phyloP scores from a whole-genome alignment of 2,797 vertebrate genomes.

The Cichlasoma orientale region DNA sequence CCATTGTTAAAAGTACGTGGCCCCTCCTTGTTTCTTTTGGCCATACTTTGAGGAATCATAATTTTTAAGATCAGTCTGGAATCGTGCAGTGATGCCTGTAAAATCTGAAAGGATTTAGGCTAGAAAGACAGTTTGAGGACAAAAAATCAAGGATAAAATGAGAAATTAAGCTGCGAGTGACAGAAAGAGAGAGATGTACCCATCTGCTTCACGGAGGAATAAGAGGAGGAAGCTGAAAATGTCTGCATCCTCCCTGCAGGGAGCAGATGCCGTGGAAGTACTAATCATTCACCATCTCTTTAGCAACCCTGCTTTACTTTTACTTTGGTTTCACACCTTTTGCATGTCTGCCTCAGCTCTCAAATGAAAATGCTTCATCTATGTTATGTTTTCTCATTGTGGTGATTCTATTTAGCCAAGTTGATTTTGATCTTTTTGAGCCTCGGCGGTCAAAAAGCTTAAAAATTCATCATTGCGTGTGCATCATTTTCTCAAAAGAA shows the following conservation, averaged over 20 bases:
- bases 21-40: background rate
- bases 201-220: conserved; percentile 31
- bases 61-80: background rate
- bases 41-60: background rate
- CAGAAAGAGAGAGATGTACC: conserved; percentile 17
- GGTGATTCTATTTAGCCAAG: background rate
- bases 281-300: conserved; percentile 39
- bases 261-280: conserved; percentile 23
- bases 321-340: background rate
- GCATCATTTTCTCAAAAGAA: background rate
- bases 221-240: conserved; percentile 29
- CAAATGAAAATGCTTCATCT: background rate
- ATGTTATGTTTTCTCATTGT: background rate
- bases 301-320: background rate
- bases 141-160: background rate
- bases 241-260: conserved; percentile 23
- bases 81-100: background rate
- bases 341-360: background rate
- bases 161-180: conserved; percentile 15
- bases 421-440: background rate
- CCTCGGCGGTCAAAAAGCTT: background rate
- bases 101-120: background rate
- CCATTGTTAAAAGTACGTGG: background rate
- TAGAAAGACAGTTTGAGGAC: background rate
- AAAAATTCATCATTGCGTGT: too few relatives aligned